These are phyloP conservation scores for Larimichthys polyactis DNA, from an alignment of 2,113 vertebrate species.

Conservation along the genomic window DNA sequence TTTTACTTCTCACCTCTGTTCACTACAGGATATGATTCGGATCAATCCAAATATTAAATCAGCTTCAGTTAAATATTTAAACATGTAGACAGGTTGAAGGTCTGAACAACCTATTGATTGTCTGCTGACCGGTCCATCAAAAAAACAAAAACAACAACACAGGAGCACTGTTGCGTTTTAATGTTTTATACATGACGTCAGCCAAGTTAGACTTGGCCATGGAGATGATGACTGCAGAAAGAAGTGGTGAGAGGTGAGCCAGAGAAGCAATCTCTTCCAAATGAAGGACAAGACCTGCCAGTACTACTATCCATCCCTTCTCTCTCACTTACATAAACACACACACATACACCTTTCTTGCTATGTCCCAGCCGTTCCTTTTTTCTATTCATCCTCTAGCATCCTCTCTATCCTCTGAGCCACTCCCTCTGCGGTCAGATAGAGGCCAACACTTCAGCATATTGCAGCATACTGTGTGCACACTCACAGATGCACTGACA, in stretches of 20 bases:
- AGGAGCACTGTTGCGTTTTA: conserved; percentile 16
- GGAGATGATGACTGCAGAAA: conserved; percentile 51
- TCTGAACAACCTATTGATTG: neutral
- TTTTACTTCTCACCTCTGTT: too few species aligned
- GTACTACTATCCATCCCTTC: conserved; percentile 40
- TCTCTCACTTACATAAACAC: conserved; percentile 17
- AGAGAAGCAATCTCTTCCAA: conserved; percentile 58
- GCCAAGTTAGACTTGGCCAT: conserved; percentile 25
- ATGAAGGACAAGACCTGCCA: conserved; percentile 56
- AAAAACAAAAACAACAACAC: too few species aligned
- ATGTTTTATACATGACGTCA: conserved; percentile 47
- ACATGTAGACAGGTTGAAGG: neutral
- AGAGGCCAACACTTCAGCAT: conserved; percentile 78
- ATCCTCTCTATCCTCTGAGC: conserved; percentile 58
- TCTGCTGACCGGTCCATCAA: neutral
- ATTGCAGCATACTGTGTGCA: conserved; percentile 67
- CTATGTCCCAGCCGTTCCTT: conserved; percentile 24
- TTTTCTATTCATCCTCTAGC: conserved; percentile 57
- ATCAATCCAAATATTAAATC: neutral
- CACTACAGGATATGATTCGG: neutral
- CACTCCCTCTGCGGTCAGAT: conserved; percentile 82
- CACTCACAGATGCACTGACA: conserved; percentile 45
- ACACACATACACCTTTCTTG: conserved; percentile 38
- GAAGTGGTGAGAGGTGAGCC: conserved; percentile 46
- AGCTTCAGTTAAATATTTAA: neutral